phyloP scores from a whole-genome alignment of 92 coral and sea anemone species.

The Parazoanthus swiftii region DNA sequence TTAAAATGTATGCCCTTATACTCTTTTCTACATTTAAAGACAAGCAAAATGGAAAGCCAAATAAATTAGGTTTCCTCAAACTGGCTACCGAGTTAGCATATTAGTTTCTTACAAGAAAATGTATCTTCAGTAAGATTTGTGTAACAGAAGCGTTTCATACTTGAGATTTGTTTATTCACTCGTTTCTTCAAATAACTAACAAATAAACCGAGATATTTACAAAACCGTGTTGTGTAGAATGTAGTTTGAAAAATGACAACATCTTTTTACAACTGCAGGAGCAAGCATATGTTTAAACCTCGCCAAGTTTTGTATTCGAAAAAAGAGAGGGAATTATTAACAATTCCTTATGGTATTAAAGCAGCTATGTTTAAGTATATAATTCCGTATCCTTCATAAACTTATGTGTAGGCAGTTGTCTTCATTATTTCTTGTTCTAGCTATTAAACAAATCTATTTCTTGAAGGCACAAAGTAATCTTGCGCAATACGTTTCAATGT shows the following conservation, averaged over 20 bases:
- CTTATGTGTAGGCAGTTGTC: too few species aligned
- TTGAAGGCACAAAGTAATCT: not conserved
- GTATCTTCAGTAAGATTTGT: not conserved
- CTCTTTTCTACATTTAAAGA: not conserved
- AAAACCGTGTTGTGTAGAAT: not conserved
- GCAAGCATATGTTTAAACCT: too few species aligned
- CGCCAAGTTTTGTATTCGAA: not conserved
- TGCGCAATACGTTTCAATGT: not conserved
- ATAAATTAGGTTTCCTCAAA: not conserved
- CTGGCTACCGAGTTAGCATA: not conserved
- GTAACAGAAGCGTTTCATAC: not conserved
- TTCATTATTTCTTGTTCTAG: not conserved
- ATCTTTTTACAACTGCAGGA: not conserved
- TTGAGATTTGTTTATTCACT: slow-evolving; percentile 7
- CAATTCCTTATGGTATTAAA: not conserved
- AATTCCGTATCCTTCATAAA: not conserved
- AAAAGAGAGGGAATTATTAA: not conserved
- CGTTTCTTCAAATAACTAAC: not conserved
- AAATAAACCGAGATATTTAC: not conserved
- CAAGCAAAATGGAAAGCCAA: not conserved
- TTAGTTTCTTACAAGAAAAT: not conserved
- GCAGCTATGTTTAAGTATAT: not conserved
- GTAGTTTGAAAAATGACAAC: not conserved
- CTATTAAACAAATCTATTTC: not conserved
- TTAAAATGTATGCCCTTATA: not conserved